Conservation (phyloP, 2,888 invertebrate genomes). For the Drosophila pseudotakahashii region DNA sequence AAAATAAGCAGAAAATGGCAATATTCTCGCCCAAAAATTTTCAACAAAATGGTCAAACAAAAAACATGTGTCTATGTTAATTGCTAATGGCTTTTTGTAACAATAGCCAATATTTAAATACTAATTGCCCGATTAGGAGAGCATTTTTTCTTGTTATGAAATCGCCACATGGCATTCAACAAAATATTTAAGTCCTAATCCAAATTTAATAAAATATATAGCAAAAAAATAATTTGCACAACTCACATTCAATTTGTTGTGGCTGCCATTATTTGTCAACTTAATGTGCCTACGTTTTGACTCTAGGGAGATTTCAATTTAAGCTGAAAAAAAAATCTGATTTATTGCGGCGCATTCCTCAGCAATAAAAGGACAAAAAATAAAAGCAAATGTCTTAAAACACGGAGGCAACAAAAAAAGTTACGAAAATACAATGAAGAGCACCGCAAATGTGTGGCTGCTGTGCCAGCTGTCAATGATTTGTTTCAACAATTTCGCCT, state of each 20-base stretch:
- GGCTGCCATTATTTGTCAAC: conserved; percentile 38
- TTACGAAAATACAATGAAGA: conserved; percentile 37
- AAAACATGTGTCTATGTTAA: conserved; percentile 26
- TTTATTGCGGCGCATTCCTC: conserved; percentile 7
- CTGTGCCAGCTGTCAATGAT: conserved; percentile 73
- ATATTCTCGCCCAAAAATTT: conserved; percentile 2
- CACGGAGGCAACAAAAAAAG: conserved; percentile 4
- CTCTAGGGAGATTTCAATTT: conserved; percentile 25
- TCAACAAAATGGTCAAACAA: conserved; percentile 3
- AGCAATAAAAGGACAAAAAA: conserved; percentile 30
- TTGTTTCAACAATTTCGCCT: conserved; percentile 72
- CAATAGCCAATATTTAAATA: conserved; percentile 20
- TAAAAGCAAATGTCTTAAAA: conserved; percentile 29
- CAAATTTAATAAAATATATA: conserved; percentile 29
- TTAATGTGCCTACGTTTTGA: conserved; percentile 25
- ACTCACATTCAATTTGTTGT: conserved; percentile 42
- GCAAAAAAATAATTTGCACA: conserved; percentile 22
- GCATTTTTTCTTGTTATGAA: not conserved
- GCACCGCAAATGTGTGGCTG: conserved; percentile 44
- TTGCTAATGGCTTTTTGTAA: conserved; percentile 50
- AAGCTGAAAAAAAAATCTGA: not conserved
- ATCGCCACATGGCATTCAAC: not conserved
- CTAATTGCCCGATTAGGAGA: conserved; percentile 13
- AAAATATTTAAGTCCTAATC: not conserved
- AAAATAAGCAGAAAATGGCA: not conserved